A percentile compares a stretch with the other conserved stretches of the same genome.
Conservation (phyloP, 1,140 invertebrate genomes). For the Leptinotarsa lineolata region DNA sequence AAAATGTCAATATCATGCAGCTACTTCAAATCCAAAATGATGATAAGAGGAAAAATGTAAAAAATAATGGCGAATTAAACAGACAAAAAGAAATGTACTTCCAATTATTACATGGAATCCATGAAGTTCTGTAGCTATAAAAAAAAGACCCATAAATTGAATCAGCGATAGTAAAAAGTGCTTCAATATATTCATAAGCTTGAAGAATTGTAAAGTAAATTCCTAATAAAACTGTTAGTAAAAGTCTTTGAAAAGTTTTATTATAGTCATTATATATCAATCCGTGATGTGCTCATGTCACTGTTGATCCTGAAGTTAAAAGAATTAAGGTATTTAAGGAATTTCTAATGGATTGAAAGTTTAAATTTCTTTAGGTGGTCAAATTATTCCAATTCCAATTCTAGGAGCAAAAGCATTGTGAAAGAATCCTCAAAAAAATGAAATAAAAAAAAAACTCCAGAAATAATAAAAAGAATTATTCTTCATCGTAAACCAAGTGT, state of each 20-base stretch:
- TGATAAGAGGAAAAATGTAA: conserved; percentile 65
- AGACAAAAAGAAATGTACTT: conserved; percentile 65
- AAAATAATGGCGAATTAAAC: conserved; percentile 59
- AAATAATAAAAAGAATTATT: no score
- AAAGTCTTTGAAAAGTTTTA: conserved; percentile 56
- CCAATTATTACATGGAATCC: conserved; percentile 74
- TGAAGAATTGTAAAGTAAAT: conserved; percentile 58
- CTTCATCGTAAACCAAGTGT: no score
- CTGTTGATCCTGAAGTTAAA: conserved; percentile 61
- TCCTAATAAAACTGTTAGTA: conserved; percentile 61
- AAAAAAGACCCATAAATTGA: conserved; percentile 71
- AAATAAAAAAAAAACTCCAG: conserved; percentile 45
- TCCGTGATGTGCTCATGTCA: conserved; percentile 64
- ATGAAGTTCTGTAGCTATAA: conserved; percentile 74
- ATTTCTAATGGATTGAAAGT: conserved; percentile 67
- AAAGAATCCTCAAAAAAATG: no score
- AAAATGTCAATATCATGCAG: conserved; percentile 76
- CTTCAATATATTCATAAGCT: conserved; percentile 58
- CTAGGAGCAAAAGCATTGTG: no score
- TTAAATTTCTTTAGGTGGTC: not conserved
- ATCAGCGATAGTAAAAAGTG: conserved; percentile 63
- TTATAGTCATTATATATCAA: conserved; percentile 60
- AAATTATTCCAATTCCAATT: no score
- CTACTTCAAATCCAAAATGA: conserved; percentile 72
- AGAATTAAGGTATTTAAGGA: conserved; percentile 68